phyloP scores from a whole-genome alignment of 1,140 invertebrate genomes.

The Araneus ventricosus region DNA sequence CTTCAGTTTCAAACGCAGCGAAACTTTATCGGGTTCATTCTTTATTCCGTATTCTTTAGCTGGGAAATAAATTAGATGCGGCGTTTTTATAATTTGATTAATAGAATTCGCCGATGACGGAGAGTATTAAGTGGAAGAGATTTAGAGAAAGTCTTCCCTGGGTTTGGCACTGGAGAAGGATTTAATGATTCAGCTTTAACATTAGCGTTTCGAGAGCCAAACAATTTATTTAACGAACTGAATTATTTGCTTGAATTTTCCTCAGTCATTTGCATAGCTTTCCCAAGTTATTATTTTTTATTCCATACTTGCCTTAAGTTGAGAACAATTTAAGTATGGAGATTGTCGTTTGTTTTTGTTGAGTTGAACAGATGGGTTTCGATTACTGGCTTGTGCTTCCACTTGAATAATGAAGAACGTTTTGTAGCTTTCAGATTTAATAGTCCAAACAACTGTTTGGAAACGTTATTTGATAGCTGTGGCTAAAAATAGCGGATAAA shows the following conservation, averaged over 20 bases:
- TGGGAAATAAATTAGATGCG: background rate
- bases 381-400: background rate
- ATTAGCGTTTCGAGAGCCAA: background rate
- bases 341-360: background rate
- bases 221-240: conserved; percentile 35
- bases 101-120: background rate
- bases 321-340: background rate
- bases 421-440: background rate
- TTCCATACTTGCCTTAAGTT: background rate
- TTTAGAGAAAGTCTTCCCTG: background rate
- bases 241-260: background rate
- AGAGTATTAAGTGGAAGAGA: background rate
- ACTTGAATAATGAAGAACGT: background rate
- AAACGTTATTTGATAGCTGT: too few species aligned
- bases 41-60: background rate
- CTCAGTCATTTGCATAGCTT: background rate
- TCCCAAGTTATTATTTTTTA: background rate
- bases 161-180: background rate
- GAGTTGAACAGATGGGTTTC: background rate
- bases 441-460: too few species aligned
- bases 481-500: too few species aligned
- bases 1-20: background rate
- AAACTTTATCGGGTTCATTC: background rate
- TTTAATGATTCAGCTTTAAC: background rate
- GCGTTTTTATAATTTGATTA: conserved; percentile 37